Evolutionary conservation across 2,797 vertebrate genomes (phyloP), one percentile per base, ranked within the genome.

Genomic region (Hipposideros larvatus): DNA sequence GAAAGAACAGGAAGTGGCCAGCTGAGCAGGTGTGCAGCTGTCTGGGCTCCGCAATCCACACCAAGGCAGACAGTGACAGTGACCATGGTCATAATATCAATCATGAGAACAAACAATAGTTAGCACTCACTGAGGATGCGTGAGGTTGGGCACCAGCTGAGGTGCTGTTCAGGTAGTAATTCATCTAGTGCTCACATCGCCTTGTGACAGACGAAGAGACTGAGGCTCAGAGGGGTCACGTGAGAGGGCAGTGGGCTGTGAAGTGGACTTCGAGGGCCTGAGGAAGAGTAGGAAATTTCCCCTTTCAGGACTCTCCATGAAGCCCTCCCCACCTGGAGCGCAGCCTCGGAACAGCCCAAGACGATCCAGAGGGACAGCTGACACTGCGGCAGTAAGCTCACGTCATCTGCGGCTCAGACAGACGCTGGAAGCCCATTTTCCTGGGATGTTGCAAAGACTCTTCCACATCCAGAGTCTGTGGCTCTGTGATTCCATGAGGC

Each of bases 71-170:
- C 10, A 3, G 22, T 1, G 8, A 41, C 6, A 11, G 7, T 8
- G 63, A 11, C 11, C 0, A 0, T 2, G 28, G 19, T 41, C 9
- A 2, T 24, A 1, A 51, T 0, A 6, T 61, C 28, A 18, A 37
- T 2, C 6, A 1, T 4, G 16, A 31, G 21, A 18, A n/a, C 7
- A 6, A n/a, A 5, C 34, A 0, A 0, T 1, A 9, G 3, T 4
- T 3, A 1, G 11, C 16, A 4, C n/a, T n/a, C 7, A 3, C 1
- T 1, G 37, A 34, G 41, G 31, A 19, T 6, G 57, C 19, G 7
- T 22, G 14, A 14, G 48, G 41, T 15, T 13, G 51, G 80, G 10
- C 19, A 2, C 51, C 7, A 3, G n/a, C 61, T 37, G 11, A 6
- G 26, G 19, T 7, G 13, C 4, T 13, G 24, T 43, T 43, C 2